Evolutionary conservation across 2,888 invertebrate genomes (phyloP), one percentile per base, ranked within the genome.

Genomic region (Drosophila lacicola): DNA sequence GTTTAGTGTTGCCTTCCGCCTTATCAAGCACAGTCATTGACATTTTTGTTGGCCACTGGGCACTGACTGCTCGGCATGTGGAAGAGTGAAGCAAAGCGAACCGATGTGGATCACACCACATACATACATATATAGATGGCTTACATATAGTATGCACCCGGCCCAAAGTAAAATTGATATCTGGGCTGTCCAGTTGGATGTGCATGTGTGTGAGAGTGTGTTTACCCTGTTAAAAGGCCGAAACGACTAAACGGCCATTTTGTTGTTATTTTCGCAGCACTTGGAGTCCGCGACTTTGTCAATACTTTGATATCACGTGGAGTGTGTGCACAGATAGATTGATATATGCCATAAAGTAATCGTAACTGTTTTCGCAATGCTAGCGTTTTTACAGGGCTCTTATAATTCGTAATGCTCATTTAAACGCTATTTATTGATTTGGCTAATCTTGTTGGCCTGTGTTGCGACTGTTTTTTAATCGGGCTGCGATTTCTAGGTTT

Each of bases 201-300:
- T 25, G 34, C 53, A 8, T 4, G 4, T 41, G 9, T 50, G 4
- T 9, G 42, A 33, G 29, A 25, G 29, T 41, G 29, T 50, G 41
- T 65, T 66, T 79, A 51, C 62, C 21, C 53, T 63, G 44, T 39
- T 62, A 37, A 53, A 51, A 47, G 37, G 45, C 45, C 57, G 29
- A 45, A 77, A 56, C 29, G 78, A 67, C 55, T 53, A 61, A 47
- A 47, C 41, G 58, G 51, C 13, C 44, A 50, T 70, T 68, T 75
- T 37, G 53, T 80, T 81, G 55, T 54, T 88, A 68, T 82, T 75
- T 85, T 82, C 58, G 51, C 56, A 85, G 72, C 86, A 88, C 82
- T 82, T 81, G 60, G 70, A 56, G 29, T 50, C n/a, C 42, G 42
- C 49, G 54, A 50, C 60, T 53, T 47, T 74, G 76, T 75, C 64